Conservation (phyloP, 2,113 vertebrate genomes). For the Mugil cephalus region DNA sequence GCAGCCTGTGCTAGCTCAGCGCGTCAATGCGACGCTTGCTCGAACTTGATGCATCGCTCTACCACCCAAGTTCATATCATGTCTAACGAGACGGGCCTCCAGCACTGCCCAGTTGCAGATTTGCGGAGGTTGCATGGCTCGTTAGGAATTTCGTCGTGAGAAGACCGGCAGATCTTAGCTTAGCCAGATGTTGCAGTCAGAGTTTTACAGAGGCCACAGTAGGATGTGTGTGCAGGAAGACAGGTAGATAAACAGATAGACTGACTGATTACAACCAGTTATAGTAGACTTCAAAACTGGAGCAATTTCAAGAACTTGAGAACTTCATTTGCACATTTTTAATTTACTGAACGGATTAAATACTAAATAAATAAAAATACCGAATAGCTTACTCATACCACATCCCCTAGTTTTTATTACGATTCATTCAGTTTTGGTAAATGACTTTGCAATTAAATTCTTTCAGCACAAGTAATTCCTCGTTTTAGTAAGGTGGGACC, state of each 20-base stretch:
- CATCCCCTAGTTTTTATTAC: neutral
- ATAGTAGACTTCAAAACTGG: neutral
- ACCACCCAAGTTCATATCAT: slow-evolving; percentile 7
- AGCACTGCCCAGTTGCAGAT: neutral
- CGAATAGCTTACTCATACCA: too few species aligned
- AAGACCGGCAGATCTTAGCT: neutral
- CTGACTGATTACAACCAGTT: too few species aligned
- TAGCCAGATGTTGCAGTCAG: slow-evolving; percentile 35
- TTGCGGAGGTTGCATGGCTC: neutral
- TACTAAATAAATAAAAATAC: too few species aligned
- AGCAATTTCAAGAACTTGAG: neutral
- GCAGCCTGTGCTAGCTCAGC: slow-evolving; percentile 46
- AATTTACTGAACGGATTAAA: neutral
- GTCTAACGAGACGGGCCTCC: neutral
- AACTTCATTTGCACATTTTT: neutral
- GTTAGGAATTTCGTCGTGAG: neutral
- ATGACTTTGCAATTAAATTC: neutral
- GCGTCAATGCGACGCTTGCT: slow-evolving; percentile 48
- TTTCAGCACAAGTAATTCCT: neutral
- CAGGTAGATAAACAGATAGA: too few species aligned
- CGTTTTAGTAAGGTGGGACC: neutral
- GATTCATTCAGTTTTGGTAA: neutral
- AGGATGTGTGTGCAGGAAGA: neutral
- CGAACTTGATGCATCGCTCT: slow-evolving; percentile 7
- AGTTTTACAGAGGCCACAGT: slow-evolving; percentile 12